phyloP scores from a whole-genome alignment of 2,113 vertebrate genomes.

The Osmerus mordax region DNA sequence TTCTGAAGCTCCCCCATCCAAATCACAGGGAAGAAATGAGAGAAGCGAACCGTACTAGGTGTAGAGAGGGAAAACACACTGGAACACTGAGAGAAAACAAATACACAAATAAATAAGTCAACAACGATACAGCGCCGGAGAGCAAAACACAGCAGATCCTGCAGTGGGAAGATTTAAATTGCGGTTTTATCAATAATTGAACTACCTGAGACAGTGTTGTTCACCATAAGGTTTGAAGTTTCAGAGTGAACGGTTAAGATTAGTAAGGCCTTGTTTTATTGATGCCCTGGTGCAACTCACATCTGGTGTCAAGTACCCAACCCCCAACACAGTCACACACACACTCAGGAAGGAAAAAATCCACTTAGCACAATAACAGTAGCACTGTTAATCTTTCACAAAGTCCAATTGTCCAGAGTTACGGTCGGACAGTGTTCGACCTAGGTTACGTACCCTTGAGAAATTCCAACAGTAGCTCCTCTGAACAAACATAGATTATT shows the following conservation, averaged over 20 bases:
- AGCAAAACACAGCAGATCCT: constrained; percentile 52
- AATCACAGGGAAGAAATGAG: constrained; percentile 72
- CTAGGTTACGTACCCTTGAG: constrained; percentile 49
- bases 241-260: constrained; percentile 64
- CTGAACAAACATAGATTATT: constrained; percentile 48
- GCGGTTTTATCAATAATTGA: constrained; percentile 71
- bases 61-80: constrained; percentile 52
- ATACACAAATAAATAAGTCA: constrained; percentile 76
- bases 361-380: constrained; percentile 39
- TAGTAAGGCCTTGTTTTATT: constrained; percentile 67
- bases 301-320: constrained; percentile 50
- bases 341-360: constrained; percentile 4
- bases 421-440: constrained; percentile 35
- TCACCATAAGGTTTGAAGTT: constrained; percentile 59
- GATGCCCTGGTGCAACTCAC: constrained; percentile 58
- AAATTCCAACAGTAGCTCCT: constrained; percentile 57
- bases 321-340: neutral
- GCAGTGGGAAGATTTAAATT: constrained; percentile 67
- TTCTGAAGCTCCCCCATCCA: constrained; percentile 65
- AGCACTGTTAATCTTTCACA: constrained; percentile 53
- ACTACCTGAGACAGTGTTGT: constrained; percentile 61
- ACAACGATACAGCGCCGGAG: constrained; percentile 35
- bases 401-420: constrained; percentile 41
- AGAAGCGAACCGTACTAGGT: constrained; percentile 65
- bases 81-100: constrained; percentile 68